Base-by-base conservation (phyloP, 64 coral and sea anemone species). In the Porites lutea region DNA sequence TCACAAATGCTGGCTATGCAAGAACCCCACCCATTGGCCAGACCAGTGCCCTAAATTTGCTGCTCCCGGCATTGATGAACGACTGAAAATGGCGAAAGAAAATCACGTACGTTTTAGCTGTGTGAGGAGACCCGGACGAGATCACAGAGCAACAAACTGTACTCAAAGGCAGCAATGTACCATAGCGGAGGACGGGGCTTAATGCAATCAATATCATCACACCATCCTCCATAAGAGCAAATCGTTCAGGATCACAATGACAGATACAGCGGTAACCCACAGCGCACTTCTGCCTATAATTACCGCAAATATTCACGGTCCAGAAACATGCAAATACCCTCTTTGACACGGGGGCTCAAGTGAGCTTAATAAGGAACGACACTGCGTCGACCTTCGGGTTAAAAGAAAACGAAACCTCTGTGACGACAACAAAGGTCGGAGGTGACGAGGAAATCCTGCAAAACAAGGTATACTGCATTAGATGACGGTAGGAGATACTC, bases 41-140 rank as follows among this genome's bases (percentile, higher is more conserved):
- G 51, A 90, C 55, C 88, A 70, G 51, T 79, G 75, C 64, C 75
- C 76, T 59, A 90, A 90, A 57, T 82, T 92, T 61, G 78, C 44
- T 63, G 79, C 19, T 10, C 71, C 85, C 58, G 48, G 53, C 16
- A 67, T 92, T 20, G 90, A 92, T 62, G 86, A 88, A 2, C 59
- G 75, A 13, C 71, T 93, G 27, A 52, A 59, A 71, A 72, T 16
- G 0, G 85, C 85, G 43, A 94, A 89, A 72, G 70, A 51, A 8
- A 90, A 94, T 44, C 93, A 94, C 50, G 55, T 95, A 16, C 86
- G 93, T 47, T 95, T 95, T 60, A 95, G 87, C 46, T 90, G 93
- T 13, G 62, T 95, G n/a, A 95, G 90, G 45, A 82, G 59, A 20
- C 88, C 88, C 5, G 79, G 88, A 46, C 47, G 84, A 72, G 67